Conservation (phyloP, 1,140 invertebrate species). For the Rhysida immarginata region DNA sequence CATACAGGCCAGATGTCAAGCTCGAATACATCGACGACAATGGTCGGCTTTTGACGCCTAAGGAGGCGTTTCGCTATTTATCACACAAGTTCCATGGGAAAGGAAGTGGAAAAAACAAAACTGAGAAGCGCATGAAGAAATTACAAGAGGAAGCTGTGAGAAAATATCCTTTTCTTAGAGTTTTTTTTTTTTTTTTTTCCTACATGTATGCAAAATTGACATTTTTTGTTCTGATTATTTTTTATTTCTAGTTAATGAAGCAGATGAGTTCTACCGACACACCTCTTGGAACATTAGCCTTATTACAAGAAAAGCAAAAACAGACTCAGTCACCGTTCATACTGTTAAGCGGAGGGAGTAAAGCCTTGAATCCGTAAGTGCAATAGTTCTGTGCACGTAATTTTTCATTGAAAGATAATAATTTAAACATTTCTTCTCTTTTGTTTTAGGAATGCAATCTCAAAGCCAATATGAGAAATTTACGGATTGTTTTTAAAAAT, state of each 20-base stretch:
- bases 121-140: conserved; percentile 93
- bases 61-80: conserved; percentile 79
- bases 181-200: not conserved
- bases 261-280: conserved; percentile 98
- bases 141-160: conserved; percentile 73
- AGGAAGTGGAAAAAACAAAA: conserved; percentile 96
- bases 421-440: not conserved
- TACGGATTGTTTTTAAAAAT: too few relatives aligned
- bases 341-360: conserved; percentile 71
- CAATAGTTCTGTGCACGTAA: too few relatives aligned
- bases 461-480: not conserved
- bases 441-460: not conserved
- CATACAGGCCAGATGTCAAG: conserved; percentile 89
- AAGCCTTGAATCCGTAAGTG: conserved; percentile 6
- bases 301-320: conserved; percentile 91
- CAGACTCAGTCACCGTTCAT: conserved; percentile 90
- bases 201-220: too few relatives aligned
- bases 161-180: not conserved
- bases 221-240: too few relatives aligned
- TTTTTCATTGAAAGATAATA: not conserved
- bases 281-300: conserved; percentile 79
- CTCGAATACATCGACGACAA: conserved; percentile 96
- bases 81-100: conserved; percentile 98
- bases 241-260: conserved; percentile 60
- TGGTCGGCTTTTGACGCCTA: conserved; percentile 72